Base-by-base conservation (phyloP, 92 coral and sea anemone species). In the Bergia sp. region DNA sequence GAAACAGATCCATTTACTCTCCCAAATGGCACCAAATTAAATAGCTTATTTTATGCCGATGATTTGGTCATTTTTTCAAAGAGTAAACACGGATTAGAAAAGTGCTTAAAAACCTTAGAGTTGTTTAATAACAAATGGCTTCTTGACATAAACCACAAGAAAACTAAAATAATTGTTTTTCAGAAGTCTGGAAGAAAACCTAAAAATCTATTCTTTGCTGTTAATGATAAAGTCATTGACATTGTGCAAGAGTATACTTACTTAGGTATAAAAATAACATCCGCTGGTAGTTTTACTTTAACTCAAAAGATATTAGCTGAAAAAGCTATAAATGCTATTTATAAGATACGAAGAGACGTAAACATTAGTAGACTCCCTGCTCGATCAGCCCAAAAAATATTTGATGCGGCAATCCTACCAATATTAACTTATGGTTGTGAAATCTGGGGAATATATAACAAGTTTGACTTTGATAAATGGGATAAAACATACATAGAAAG, bases 301-400 rank as follows among this genome's bases (percentile, higher is more conserved):
- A 67, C 74, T 67, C 74, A 67, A 67, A 67, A 67, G 74, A 67
- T 67, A 67, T 67, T 67, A 67, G 74, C 74, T 67, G 74, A 67
- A 67, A 67, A 67, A 67, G 74, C 74, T 67, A 21, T 67, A 67
- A 67, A 67, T 67, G 61, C 61, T 53, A 53, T 53, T 53, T 53
- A 53, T 53, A 53, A 53, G 61, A 53, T 53, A 53, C 61, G 78
- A 73, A 73, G 78, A 73, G 78, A 73, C 44, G 78, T 73, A 73
- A 73, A 73, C 78, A 73, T 73, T 73, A 73, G 78, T 39, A 73
- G 78, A 73, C 78, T 73, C 78, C 78, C 78, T 73, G 78, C 44
- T 73, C 61, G 61, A 53, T 53, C 61, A 53, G 61, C 61, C 11
- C 61, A 53, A 53, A 53, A 53, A 53, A 53, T 39, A 39, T 37